A percentile compares a stretch with the other conserved stretches of the same genome.
Evolutionary conservation across 2,888 invertebrate genomes (phyloP).

Genomic region (Harpagoxenus sublaevis): DNA sequence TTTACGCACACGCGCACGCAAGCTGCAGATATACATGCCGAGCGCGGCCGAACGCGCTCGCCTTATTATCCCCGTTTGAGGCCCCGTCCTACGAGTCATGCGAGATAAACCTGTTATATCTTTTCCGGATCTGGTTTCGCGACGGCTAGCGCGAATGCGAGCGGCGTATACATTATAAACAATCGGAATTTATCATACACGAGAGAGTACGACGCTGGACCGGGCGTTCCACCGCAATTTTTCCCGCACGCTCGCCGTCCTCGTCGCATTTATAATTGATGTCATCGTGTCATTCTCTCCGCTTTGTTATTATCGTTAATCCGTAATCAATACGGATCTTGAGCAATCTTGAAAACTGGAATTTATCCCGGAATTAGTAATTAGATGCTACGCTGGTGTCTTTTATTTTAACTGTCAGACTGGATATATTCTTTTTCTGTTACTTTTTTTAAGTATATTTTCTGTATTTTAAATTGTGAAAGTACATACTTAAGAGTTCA

Average conservation of each 20-base stretch:
- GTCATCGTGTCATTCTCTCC: neutral
- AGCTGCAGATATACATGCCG: neutral
- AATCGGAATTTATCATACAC: constrained; percentile 42
- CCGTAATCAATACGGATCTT: neutral
- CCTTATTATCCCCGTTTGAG: constrained; percentile 50
- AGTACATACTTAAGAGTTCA: neutral
- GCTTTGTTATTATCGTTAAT: constrained; percentile 1
- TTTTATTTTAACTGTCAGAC: neutral
- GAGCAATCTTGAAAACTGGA: neutral
- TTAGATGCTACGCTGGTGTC: neutral
- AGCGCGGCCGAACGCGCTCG: constrained; percentile 21
- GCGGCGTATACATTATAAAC: constrained; percentile 39
- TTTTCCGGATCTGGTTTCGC: constrained; percentile 51
- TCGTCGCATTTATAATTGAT: neutral
- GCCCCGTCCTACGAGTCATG: constrained; percentile 36
- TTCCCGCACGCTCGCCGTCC: neutral
- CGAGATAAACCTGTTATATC: constrained; percentile 53
- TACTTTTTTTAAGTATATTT: neutral
- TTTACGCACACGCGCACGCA: constrained; percentile 17
- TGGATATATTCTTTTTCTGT: neutral
- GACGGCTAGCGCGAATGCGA: constrained; percentile 25
- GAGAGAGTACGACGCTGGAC: neutral
- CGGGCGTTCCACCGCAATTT: neutral
- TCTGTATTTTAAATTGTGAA: neutral
- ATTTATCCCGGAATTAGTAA: neutral